A percentile compares a stretch with the other conserved stretches of the same genome.
Evolutionary conservation across 2,888 invertebrate species (phyloP).

Genomic region (Fragum whitleyi): DNA sequence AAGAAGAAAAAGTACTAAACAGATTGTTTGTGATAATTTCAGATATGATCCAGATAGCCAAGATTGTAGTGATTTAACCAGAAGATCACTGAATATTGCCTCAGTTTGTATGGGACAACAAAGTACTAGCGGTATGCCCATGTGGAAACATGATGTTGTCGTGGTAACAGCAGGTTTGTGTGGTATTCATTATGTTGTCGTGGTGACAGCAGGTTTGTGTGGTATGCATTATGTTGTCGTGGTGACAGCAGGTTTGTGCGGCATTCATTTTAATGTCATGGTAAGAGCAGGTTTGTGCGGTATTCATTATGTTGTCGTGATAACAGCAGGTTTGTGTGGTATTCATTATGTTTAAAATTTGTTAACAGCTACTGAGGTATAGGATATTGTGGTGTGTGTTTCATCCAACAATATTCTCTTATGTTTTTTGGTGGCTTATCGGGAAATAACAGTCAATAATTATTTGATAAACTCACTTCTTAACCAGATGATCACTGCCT

Average conservation of each 20-base stretch:
- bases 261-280: conserved; percentile 76
- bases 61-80: conserved; percentile 43
- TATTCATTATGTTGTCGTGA: conserved; percentile 77
- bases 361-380: too few species aligned
- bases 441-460: too few species aligned
- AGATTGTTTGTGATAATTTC: too few species aligned
- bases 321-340: conserved; percentile 76
- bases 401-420: too few species aligned
- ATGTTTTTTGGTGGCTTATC: too few species aligned
- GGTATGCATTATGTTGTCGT: conserved; percentile 77
- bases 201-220: conserved; percentile 79
- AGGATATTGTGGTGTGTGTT: too few species aligned
- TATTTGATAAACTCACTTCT: too few species aligned
- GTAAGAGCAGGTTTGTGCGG: conserved; percentile 77
- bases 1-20: too few species aligned
- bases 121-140: conserved; percentile 68
- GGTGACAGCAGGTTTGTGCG: conserved; percentile 77
- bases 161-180: conserved; percentile 79
- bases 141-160: conserved; percentile 80
- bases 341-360: too few species aligned
- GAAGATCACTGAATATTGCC: conserved; percentile 70
- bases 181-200: conserved; percentile 75
- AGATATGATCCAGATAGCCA: conserved; percentile 66
- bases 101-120: conserved; percentile 77
- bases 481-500: conserved; percentile 64